Evolutionary conservation across 2,797 vertebrate genomes (phyloP).

Genomic region (Enteromius viviparus): DNA sequence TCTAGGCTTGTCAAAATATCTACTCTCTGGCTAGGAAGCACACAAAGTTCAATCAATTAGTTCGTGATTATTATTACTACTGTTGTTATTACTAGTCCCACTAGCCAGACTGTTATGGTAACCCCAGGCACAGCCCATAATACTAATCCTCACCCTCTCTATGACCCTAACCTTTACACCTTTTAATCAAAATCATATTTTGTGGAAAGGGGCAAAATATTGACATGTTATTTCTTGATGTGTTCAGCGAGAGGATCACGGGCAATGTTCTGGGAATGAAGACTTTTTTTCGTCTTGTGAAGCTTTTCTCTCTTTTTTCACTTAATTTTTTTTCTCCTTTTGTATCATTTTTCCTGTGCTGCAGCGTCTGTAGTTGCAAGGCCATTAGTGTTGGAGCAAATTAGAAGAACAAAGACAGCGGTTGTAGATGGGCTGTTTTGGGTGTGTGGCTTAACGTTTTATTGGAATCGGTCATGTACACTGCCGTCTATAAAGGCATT

Average conservation of each 20-base stretch:
- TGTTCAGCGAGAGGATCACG: constrained; percentile 65
- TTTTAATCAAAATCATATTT: constrained; percentile 86
- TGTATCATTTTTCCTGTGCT: constrained; percentile 57
- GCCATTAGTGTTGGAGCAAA: constrained; percentile 74
- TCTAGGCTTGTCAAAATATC: constrained; percentile 78
- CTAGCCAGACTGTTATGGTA: constrained; percentile 82
- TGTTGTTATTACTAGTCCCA: constrained; percentile 84
- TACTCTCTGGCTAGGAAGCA: constrained; percentile 74
- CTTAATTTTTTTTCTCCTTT: constrained; percentile 4
- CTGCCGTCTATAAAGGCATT: constrained; percentile 63
- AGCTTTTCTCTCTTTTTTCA: background rate
- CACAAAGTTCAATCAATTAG: constrained; percentile 84
- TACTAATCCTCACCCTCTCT: constrained; percentile 80
- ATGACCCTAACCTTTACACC: constrained; percentile 84
- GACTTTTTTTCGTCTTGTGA: constrained; percentile 55
- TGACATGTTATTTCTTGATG: constrained; percentile 74
- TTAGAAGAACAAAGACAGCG: constrained; percentile 74
- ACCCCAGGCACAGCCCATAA: constrained; percentile 77
- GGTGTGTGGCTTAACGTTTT: constrained; percentile 68
- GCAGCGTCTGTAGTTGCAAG: constrained; percentile 71
- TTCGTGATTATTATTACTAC: constrained; percentile 85
- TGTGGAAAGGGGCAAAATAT: constrained; percentile 79
- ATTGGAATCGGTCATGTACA: constrained; percentile 69
- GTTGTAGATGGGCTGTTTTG: constrained; percentile 66
- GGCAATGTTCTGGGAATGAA: constrained; percentile 72